Base-by-base conservation (phyloP, 2,113 vertebrate genomes). In the Osmerus eperlanus region DNA sequence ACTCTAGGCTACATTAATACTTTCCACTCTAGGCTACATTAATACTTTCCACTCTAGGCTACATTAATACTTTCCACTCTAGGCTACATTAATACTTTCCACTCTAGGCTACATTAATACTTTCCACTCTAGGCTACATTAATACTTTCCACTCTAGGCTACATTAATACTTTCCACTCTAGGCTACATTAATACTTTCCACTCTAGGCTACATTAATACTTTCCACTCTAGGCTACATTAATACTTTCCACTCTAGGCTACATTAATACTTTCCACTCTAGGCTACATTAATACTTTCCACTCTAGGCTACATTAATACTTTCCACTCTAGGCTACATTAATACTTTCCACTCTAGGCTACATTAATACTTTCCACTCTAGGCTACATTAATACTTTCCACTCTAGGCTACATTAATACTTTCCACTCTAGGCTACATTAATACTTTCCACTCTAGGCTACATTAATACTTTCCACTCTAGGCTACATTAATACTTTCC, bases 21-120 rank as follows among this genome's bases (percentile, higher is more conserved):
- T 71, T 65, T 67, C 67, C 65, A 52, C 67, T 77, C 65, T 71
- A 21, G 21, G 21, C 21, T 21, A 21, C 21, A n/a, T n/a, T n/a
- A n/a, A n/a, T n/a, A n/a, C 73, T 71, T 65, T 67, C 67, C 65
- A 52, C 67, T 77, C 65, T 71, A 21, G 21, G 21, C 21, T 21
- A 21, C 21, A n/a, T n/a, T n/a, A n/a, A n/a, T n/a, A n/a, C 73
- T 71, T 65, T 67, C 67, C 65, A 52, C 67, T 77, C 65, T 71
- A 21, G 21, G 21, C 21, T 21, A 21, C 21, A n/a, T n/a, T n/a
- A n/a, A n/a, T n/a, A n/a, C 73, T 71, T 65, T 67, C 67, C 65
- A 52, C 67, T 77, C 65, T 71, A 21, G 21, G 21, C 21, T 21
- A 21, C 21, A n/a, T n/a, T n/a, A n/a, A n/a, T n/a, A n/a, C 73